Conservation (phyloP, 2,888 invertebrate genomes). For the Melanostoma scalare region DNA sequence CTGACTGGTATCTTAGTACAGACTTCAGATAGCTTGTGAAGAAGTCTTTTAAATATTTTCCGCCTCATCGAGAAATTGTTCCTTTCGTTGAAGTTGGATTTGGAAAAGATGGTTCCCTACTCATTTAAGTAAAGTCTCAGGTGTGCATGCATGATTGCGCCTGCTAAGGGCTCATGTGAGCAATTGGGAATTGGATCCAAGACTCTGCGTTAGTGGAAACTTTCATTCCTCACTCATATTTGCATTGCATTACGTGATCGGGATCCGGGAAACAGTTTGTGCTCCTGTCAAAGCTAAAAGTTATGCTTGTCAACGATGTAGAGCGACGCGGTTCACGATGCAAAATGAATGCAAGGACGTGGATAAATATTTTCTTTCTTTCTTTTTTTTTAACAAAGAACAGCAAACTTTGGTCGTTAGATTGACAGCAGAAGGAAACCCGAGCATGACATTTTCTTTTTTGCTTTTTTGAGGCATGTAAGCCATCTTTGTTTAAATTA, state of each 20-base stretch:
- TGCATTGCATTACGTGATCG: constrained; percentile 68
- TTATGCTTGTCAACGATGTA: constrained; percentile 65
- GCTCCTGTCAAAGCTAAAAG: constrained; percentile 69
- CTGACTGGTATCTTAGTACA: constrained; percentile 29
- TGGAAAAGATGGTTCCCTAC: constrained; percentile 28
- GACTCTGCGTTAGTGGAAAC: constrained; percentile 6
- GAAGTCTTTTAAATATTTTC: constrained; percentile 10
- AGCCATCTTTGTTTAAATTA: constrained; percentile 52
- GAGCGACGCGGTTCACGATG: constrained; percentile 8
- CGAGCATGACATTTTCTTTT: constrained; percentile 51
- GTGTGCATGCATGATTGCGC: constrained; percentile 60
- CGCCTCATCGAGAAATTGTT: constrained; percentile 15
- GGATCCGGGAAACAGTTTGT: constrained; percentile 57
- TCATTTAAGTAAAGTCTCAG: constrained; percentile 57
- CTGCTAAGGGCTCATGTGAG: constrained; percentile 54
- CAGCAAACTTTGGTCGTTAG: constrained; percentile 30
- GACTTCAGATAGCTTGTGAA: constrained; percentile 1
- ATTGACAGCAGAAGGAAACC: constrained; percentile 25
- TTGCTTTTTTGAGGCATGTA: constrained; percentile 40
- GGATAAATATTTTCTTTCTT: constrained; percentile 17
- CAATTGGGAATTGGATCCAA: constrained; percentile 52
- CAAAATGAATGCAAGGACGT: constrained; percentile 56
- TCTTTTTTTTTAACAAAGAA: constrained; percentile 23
- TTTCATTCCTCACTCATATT: constrained; percentile 37
- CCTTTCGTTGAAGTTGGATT: constrained; percentile 35